Evolutionary conservation across 2,888 invertebrate genomes (phyloP), one percentile per base, ranked within the genome.

Genomic region (Limenitis camilla): DNA sequence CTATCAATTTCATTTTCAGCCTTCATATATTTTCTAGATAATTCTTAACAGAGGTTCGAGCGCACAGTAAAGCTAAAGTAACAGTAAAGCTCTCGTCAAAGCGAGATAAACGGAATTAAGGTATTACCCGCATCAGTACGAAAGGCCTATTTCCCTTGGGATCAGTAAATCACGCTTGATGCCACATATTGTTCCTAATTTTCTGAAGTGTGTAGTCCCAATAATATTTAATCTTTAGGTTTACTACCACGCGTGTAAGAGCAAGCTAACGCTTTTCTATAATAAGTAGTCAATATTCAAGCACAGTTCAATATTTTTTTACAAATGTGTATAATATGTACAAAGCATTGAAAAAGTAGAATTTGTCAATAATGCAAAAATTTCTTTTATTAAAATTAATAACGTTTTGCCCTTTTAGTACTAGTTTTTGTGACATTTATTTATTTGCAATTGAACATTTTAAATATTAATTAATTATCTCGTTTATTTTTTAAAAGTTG

Each of bases 61-160:
- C 53, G 52, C 61, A 73, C 74, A 72, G 64, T 67, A 70, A 58
- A 64, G 66, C 70, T 70, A n/a, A n/a, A n/a, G 59, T 64, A 65
- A 73, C 74, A 72, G 64, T 67, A 70, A 58, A 64, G 66, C 70
- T 70, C 69, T 60, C 69, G 64, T 66, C 70, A 74, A 73, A 74
- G 72, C 69, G 68, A 78, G 81, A 83, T 82, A 80, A 81, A 75
- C 72, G 71, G 79, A 78, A 80, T 81, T 79, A 80, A 79, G 78
- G 61, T 74, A 79, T 81, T 75, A 79, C 74, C 78, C 76, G 76
- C 76, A 77, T 77, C 77, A 74, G 64, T 71, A 66, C 66, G 66
- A 70, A 65, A 69, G 62, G 71, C 72, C 75, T 76, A 83, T 84
- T 83, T 83, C 85, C 83, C 84, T 63, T 61, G 78, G 74, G 83